Evolutionary conservation across 2,113 vertebrate species (phyloP).

Genomic region (Ifrita kowaldi): DNA sequence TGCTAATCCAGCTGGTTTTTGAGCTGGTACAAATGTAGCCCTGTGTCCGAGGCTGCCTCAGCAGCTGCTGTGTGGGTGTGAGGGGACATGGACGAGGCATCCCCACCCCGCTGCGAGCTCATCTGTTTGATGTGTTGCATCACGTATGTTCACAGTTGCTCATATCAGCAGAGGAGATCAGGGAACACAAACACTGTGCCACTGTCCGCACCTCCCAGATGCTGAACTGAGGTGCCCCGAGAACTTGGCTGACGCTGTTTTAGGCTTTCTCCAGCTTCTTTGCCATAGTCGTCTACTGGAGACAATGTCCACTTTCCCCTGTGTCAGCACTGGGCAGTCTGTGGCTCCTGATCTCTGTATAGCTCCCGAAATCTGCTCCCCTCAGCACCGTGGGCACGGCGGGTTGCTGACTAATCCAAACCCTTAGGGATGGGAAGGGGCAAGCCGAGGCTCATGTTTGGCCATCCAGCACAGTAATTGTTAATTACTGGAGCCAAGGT

Average conservation of each 20-base stretch:
- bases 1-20: neutral
- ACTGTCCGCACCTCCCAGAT: neutral
- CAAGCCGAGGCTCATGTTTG: rapidly evolving
- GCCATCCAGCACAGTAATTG: neutral
- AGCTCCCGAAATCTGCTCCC: neutral
- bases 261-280: neutral
- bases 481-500: neutral
- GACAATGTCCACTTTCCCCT: neutral
- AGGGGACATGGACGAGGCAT: neutral
- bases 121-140: neutral
- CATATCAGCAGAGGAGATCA: neutral
- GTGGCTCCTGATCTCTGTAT: neutral
- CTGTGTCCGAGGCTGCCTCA: neutral
- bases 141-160: neutral
- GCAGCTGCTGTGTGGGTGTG: neutral
- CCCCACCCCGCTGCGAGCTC: neutral
- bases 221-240: neutral
- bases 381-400: neutral
- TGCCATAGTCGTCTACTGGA: neutral
- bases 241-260: neutral
- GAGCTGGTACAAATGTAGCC: neutral
- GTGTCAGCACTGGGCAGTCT: neutral
- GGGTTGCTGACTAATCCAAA: neutral
- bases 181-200: neutral
- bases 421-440: rapidly evolving